phyloP scores from a whole-genome alignment of 2,888 invertebrate genomes.

The Apamea epomidion region DNA sequence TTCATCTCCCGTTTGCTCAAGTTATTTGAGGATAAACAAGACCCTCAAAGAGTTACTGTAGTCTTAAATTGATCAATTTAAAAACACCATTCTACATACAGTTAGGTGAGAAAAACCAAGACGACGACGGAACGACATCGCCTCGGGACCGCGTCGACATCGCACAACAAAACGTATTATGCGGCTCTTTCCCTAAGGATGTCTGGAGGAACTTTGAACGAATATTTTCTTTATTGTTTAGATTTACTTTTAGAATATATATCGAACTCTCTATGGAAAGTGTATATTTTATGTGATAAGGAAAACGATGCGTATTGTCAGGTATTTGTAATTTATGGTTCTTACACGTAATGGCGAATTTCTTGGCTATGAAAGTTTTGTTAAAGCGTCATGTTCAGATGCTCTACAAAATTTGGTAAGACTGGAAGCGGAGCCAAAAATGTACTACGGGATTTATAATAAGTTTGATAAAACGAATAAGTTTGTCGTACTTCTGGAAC shows the following conservation, averaged over 20 bases:
- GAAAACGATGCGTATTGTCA: slow-evolving; percentile 9
- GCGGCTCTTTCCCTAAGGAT: slow-evolving; percentile 58
- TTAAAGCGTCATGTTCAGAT: not conserved
- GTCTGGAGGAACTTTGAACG: slow-evolving; percentile 59
- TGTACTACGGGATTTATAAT: not conserved
- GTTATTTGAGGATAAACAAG: slow-evolving; percentile 44
- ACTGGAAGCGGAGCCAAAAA: slow-evolving; percentile 12
- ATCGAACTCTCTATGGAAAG: slow-evolving; percentile 22
- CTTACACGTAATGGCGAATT: not conserved
- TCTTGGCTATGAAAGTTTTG: not conserved
- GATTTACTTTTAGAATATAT: slow-evolving; percentile 54
- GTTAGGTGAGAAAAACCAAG: slow-evolving; percentile 60
- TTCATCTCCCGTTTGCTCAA: slow-evolving; percentile 9
- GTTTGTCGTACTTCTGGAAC: not conserved
- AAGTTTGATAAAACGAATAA: not conserved
- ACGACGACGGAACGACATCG: slow-evolving; percentile 60
- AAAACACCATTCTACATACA: slow-evolving; percentile 56
- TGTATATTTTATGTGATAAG: slow-evolving; percentile 7
- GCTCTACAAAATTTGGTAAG: slow-evolving; percentile 15
- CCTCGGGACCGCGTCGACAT: slow-evolving; percentile 62
- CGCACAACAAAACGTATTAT: slow-evolving; percentile 69
- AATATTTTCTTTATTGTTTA: slow-evolving; percentile 61
- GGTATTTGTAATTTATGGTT: slow-evolving; percentile 12
- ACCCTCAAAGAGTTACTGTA: slow-evolving; percentile 38
- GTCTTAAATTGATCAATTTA: slow-evolving; percentile 65